Evolutionary conservation across 2,888 invertebrate species (phyloP).

Genomic region (Digitonthophagus gazella): DNA sequence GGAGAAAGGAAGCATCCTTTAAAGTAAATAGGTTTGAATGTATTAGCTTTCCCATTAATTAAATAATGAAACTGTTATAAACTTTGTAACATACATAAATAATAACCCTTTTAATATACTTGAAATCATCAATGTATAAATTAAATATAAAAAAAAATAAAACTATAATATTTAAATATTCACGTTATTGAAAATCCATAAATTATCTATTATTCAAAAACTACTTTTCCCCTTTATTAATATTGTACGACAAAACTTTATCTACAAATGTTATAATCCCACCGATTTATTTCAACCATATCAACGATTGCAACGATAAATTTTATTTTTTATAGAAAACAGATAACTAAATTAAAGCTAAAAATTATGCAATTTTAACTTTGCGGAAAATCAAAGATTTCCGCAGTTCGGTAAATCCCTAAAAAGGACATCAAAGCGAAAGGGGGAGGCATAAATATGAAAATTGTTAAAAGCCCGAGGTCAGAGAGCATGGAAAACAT

Average conservation of each 20-base stretch:
- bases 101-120: background rate
- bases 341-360: too few species aligned
- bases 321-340: too few species aligned
- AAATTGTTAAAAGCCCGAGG: constrained; percentile 10
- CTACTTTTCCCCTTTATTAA: background rate
- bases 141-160: background rate
- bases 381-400: too few species aligned
- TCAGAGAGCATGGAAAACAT: background rate
- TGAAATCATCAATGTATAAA: background rate
- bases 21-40: background rate
- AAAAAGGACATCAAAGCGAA: background rate
- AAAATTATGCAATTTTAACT: too few species aligned
- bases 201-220: background rate
- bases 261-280: too few species aligned
- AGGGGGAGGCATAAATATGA: background rate
- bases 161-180: background rate
- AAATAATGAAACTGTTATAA: background rate
- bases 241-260: background rate
- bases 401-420: background rate
- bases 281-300: background rate
- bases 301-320: too few species aligned
- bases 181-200: background rate
- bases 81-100: background rate
- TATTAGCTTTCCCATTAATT: background rate
- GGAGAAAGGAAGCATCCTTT: background rate